Conservation (phyloP, 2,113 vertebrate genomes). For the Rhagologus leucostigma region DNA sequence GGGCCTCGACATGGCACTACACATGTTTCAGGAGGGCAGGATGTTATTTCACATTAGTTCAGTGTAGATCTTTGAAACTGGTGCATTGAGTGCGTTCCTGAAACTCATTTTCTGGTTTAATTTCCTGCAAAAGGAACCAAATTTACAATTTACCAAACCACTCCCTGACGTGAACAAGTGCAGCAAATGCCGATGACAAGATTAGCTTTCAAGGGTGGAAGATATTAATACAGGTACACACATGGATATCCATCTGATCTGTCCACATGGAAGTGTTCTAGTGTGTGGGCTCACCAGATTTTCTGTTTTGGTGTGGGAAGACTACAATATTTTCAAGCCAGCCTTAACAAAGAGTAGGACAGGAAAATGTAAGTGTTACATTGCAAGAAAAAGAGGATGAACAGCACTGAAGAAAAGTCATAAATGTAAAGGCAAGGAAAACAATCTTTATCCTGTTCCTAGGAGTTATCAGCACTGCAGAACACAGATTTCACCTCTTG, state of each 20-base stretch:
- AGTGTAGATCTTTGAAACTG: background rate
- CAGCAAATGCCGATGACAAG: background rate
- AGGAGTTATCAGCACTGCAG: background rate
- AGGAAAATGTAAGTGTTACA: background rate
- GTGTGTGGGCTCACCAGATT: background rate
- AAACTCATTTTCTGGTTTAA: background rate
- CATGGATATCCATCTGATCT: background rate
- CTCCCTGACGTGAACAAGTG: background rate
- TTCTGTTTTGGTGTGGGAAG: background rate
- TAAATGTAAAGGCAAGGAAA: background rate
- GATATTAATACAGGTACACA: background rate
- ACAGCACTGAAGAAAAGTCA: background rate
- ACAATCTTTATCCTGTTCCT: background rate
- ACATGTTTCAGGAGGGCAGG: background rate
- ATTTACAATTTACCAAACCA: background rate
- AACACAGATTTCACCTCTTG: background rate
- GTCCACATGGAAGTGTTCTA: background rate
- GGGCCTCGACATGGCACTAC: background rate
- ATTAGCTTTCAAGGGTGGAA: background rate
- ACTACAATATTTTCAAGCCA: background rate
- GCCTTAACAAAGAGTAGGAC: background rate
- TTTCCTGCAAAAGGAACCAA: background rate
- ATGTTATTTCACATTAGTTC: background rate
- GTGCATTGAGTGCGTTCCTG: background rate
- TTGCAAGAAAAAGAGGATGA: background rate